These are phyloP conservation scores for Heterotilapia buettikoferi DNA, from an alignment of 2,113 vertebrate genomes.

Conservation along the genomic window DNA sequence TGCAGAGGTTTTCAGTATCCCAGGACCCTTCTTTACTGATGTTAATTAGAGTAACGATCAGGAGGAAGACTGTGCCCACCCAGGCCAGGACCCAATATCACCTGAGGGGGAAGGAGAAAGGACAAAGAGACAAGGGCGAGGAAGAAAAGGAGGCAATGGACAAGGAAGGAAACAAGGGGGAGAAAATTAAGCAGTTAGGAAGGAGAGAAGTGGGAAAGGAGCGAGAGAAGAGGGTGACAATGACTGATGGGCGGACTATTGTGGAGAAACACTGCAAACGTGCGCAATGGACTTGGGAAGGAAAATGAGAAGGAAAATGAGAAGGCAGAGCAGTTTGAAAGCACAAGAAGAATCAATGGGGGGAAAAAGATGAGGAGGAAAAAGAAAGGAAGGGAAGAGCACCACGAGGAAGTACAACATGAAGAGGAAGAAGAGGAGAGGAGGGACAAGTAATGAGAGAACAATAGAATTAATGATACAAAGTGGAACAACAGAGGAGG, in stretches of 20 bases:
- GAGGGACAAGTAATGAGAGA: background rate
- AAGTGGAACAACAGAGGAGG: background rate
- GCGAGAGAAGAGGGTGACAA: background rate
- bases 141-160: background rate
- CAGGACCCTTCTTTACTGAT: constrained; percentile 27
- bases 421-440: background rate
- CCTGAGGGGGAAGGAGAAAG: background rate
- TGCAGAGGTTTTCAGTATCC: constrained; percentile 31
- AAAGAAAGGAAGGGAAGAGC: background rate
- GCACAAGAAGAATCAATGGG: background rate
- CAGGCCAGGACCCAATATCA: constrained; percentile 3
- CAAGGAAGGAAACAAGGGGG: background rate
- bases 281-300: background rate
- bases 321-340: background rate
- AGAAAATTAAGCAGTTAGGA: background rate
- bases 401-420: background rate
- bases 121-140: background rate
- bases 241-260: background rate
- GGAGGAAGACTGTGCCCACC: constrained; percentile 3
- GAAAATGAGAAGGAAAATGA: background rate
- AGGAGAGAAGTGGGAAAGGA: background rate
- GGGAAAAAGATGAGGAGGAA: background rate
- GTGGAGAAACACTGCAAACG: background rate
- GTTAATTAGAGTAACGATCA: constrained; percentile 50
- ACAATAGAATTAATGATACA: background rate